Evolutionary conservation across 2,888 invertebrate genomes (phyloP).

Genomic region (Gortyna flavago): DNA sequence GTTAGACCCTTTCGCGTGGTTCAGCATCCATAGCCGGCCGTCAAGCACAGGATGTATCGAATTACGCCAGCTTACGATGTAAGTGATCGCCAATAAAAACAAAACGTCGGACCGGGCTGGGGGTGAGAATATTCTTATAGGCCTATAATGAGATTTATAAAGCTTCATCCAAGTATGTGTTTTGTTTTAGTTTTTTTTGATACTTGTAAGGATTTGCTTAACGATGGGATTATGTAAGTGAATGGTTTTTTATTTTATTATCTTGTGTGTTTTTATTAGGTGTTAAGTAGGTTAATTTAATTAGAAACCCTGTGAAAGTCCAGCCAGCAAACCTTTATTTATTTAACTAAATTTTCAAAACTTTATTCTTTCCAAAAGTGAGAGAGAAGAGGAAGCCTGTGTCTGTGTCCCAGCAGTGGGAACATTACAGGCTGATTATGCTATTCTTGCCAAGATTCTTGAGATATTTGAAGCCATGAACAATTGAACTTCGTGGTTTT

Average conservation of each 20-base stretch:
- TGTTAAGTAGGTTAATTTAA: neutral
- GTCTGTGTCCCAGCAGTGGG: too few relatives aligned
- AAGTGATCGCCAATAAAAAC: slow-evolving; percentile 87
- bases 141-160: slow-evolving; percentile 85
- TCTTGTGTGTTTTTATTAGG: neutral
- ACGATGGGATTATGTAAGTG: slow-evolving; percentile 33
- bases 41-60: slow-evolving; percentile 88
- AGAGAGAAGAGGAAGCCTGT: too few relatives aligned
- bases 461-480: neutral
- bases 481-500: neutral
- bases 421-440: too few relatives aligned
- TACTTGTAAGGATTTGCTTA: slow-evolving; percentile 54
- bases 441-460: neutral
- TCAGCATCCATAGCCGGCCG: slow-evolving; percentile 70
- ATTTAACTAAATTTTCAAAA: neutral
- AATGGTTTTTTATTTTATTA: slow-evolving; percentile 21
- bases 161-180: slow-evolving; percentile 85
- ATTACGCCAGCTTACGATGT: slow-evolving; percentile 86
- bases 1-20: slow-evolving; percentile 65
- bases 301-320: neutral
- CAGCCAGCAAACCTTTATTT: neutral
- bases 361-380: too few relatives aligned
- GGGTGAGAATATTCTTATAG: slow-evolving; percentile 88
- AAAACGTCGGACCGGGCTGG: slow-evolving; percentile 72
- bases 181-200: slow-evolving; percentile 61